Conservation (phyloP, 2,113 vertebrate species). For the Centrocercus urophasianus region DNA sequence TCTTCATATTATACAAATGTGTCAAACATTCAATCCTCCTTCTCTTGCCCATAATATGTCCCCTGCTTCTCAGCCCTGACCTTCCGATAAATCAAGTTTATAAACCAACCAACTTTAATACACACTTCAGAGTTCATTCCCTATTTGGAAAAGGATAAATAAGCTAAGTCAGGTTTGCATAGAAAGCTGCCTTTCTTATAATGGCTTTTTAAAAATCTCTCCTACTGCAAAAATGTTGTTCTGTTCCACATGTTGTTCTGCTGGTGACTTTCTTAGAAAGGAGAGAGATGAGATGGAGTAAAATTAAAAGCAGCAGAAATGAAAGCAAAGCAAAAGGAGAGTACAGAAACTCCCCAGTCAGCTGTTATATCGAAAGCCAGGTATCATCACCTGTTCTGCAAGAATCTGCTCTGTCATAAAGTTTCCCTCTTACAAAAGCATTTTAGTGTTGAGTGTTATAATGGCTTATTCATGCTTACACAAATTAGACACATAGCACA, state of each 20-base stretch:
- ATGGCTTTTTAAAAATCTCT: neutral
- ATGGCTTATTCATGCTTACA: neutral
- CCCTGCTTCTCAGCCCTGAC: neutral
- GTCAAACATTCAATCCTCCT: neutral
- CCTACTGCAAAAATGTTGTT: neutral
- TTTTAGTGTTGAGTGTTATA: neutral
- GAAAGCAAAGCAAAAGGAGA: neutral
- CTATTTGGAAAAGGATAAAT: neutral
- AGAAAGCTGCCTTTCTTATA: neutral
- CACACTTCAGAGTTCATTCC: neutral
- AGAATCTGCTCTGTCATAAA: neutral
- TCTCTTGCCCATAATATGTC: neutral
- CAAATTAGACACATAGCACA: neutral
- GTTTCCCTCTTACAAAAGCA: neutral
- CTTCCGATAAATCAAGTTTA: neutral
- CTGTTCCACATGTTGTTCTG: neutral
- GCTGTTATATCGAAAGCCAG: neutral
- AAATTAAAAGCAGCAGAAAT: neutral
- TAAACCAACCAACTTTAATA: neutral
- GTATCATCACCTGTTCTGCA: neutral
- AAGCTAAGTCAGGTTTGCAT: neutral
- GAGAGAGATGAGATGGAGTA: neutral
- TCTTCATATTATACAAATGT: neutral
- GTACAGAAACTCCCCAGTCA: neutral
- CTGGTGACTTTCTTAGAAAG: neutral